Evolutionary conservation across 2,888 invertebrate genomes (phyloP).

Genomic region (Hecatera dysodea): DNA sequence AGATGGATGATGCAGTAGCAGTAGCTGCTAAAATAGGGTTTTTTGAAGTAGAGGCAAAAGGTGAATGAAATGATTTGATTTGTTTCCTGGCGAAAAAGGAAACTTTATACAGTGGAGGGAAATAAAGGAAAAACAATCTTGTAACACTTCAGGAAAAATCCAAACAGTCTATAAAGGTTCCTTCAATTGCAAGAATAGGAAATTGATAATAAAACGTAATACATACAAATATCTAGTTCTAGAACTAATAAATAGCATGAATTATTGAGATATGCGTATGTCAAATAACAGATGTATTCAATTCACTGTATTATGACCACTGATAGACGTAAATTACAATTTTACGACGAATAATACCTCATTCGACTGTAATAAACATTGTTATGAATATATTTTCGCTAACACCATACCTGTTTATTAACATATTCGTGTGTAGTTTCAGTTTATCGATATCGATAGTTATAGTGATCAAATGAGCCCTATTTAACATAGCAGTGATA

Average conservation of each 20-base stretch:
- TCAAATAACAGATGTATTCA: slow-evolving; percentile 46
- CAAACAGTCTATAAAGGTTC: neutral
- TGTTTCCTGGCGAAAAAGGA: no score
- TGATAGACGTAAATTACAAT: slow-evolving; percentile 43
- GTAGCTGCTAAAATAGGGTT: neutral
- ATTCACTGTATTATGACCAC: slow-evolving; percentile 37
- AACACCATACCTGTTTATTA: slow-evolving; percentile 39
- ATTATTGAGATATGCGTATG: slow-evolving; percentile 42
- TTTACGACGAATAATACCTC: slow-evolving; percentile 52
- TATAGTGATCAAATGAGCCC: slow-evolving; percentile 72
- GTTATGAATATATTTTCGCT: slow-evolving; percentile 47
- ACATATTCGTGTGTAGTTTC: slow-evolving; percentile 49
- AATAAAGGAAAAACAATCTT: neutral
- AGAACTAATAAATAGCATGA: slow-evolving; percentile 41
- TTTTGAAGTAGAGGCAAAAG: neutral
- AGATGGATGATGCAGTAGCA: neutral
- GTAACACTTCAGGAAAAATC: neutral
- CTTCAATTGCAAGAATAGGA: neutral
- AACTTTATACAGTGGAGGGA: neutral
- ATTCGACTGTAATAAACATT: slow-evolving; percentile 46
- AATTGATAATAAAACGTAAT: neutral
- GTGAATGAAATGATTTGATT: neutral
- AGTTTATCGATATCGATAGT: slow-evolving; percentile 77
- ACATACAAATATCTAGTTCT: neutral
- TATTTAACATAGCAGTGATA: slow-evolving; percentile 85